phyloP scores from a whole-genome alignment of 1,140 invertebrate genomes.

The Halictus rubicundus region DNA sequence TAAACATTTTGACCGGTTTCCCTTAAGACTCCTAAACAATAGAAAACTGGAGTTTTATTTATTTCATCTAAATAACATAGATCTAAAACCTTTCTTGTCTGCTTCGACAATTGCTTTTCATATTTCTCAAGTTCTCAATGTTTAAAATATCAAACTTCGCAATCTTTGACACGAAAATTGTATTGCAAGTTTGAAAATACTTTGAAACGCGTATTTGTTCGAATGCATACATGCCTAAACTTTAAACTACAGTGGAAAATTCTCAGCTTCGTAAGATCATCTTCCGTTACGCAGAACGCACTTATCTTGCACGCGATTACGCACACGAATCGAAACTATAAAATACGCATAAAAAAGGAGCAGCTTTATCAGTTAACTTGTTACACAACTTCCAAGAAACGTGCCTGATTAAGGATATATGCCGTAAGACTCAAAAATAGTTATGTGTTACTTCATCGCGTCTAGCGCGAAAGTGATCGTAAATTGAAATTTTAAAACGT shows the following conservation, averaged over 20 bases:
- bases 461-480: background rate
- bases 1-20: too few relatives aligned
- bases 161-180: background rate
- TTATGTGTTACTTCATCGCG: background rate
- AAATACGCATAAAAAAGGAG: slow-evolving; percentile 41
- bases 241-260: slow-evolving; percentile 24
- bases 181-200: background rate
- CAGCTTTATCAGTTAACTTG: slow-evolving; percentile 54
- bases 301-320: slow-evolving; percentile 46
- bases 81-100: too few relatives aligned
- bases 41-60: too few relatives aligned
- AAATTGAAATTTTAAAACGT: background rate
- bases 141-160: background rate
- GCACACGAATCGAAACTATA: slow-evolving; percentile 34
- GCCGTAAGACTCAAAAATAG: slow-evolving; percentile 13
- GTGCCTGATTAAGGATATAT: slow-evolving; percentile 32
- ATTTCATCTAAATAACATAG: too few relatives aligned
- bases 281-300: slow-evolving; percentile 19
- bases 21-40: too few relatives aligned
- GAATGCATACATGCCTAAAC: background rate
- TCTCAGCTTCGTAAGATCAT: slow-evolving; percentile 19
- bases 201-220: too few relatives aligned
- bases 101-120: too few relatives aligned
- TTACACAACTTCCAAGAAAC: slow-evolving; percentile 51
- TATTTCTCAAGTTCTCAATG: background rate